A percentile compares a stretch with the other conserved stretches of the same genome.
Conservation (phyloP, 2,113 vertebrate genomes). For the Eublepharis macularius region DNA sequence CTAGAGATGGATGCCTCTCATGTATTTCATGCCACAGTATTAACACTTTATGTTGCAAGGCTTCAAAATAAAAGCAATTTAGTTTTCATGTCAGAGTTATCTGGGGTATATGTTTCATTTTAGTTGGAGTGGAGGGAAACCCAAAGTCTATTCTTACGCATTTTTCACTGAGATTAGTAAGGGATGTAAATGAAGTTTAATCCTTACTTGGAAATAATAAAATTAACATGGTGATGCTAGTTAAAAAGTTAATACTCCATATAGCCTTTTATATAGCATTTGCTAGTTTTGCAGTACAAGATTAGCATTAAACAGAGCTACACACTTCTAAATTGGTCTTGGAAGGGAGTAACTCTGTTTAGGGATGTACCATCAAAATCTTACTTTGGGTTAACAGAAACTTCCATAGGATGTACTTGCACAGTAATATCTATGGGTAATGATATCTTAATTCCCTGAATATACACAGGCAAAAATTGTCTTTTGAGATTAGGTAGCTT, state of each 20-base stretch:
- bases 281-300: background rate
- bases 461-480: conserved; percentile 16
- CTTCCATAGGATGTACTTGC: background rate
- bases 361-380: background rate
- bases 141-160: background rate
- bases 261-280: conserved; percentile 17
- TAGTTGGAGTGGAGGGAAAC: background rate
- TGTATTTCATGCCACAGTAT: background rate
- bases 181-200: background rate
- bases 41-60: background rate
- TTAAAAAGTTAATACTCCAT: background rate
- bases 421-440: background rate
- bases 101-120: conserved; percentile 17
- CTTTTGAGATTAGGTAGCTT: background rate
- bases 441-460: conserved; percentile 10
- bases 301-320: too few species aligned
- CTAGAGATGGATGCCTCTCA: background rate
- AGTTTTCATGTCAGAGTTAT: conserved; percentile 57
- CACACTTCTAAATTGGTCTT: too few species aligned
- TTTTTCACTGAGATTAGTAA: background rate
- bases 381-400: conserved; percentile 24
- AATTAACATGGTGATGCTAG: background rate
- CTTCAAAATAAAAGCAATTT: conserved; percentile 51
- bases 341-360: too few species aligned
- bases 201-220: background rate